phyloP scores from a whole-genome alignment of 2,888 invertebrate genomes.

The Oasisia sp. region DNA sequence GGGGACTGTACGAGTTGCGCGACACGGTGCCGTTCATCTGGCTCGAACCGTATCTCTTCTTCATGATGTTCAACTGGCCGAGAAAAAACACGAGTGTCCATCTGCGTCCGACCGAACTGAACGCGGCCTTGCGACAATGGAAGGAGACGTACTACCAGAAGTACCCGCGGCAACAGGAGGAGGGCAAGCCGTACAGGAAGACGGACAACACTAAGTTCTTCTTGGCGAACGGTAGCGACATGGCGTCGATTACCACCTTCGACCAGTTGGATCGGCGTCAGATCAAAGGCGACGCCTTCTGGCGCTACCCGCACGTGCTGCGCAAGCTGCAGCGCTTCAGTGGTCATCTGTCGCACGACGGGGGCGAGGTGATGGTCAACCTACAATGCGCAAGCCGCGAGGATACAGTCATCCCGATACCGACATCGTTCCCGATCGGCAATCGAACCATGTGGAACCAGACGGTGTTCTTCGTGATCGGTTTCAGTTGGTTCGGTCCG shows the following conservation, averaged over 20 bases:
- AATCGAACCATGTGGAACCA: conserved; percentile 45
- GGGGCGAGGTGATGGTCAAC: conserved; percentile 39
- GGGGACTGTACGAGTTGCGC: conserved; percentile 36
- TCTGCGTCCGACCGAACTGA: conserved; percentile 28
- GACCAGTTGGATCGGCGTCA: conserved; percentile 35
- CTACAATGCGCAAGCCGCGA: conserved; percentile 37
- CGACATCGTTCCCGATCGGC: conserved; percentile 44
- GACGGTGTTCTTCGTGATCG: conserved; percentile 47
- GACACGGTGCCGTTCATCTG: conserved; percentile 20
- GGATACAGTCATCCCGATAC: conserved; percentile 38
- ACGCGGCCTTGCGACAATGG: conserved; percentile 42
- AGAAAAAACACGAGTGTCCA: conserved; percentile 23
- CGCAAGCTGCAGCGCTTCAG: conserved; percentile 40
- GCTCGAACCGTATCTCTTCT: conserved; percentile 36
- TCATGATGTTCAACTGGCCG: conserved; percentile 38
- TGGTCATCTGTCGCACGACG: conserved; percentile 43
- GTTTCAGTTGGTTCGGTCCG: conserved; percentile 50
- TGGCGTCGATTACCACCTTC: conserved; percentile 40
- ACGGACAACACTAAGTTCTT: conserved; percentile 49
- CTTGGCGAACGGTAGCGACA: conserved; percentile 43
- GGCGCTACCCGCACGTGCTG: conserved; percentile 41
- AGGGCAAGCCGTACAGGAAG: conserved; percentile 37
- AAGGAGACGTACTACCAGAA: conserved; percentile 44
- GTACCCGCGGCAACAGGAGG: conserved; percentile 44
- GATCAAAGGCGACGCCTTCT: conserved; percentile 39